Conservation (phyloP, 2,113 vertebrate species). For the Cynoglossus semilaevis region DNA sequence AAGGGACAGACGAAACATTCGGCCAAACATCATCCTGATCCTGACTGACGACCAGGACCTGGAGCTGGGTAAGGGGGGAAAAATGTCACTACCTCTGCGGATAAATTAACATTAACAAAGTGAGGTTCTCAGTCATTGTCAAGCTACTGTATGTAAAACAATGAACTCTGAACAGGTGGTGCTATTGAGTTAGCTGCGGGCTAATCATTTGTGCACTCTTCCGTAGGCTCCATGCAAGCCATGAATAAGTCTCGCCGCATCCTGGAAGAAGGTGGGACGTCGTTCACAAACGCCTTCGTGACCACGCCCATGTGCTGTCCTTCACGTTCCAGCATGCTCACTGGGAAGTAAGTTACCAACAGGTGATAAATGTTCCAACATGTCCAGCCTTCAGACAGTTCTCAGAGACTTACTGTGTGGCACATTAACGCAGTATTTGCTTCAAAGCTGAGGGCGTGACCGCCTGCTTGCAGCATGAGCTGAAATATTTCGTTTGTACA, state of each 20-base stretch:
- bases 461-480: too few species aligned
- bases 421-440: too few species aligned
- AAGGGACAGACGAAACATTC: slow-evolving; percentile 93
- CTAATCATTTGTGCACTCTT: background rate
- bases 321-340: slow-evolving; percentile 92
- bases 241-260: slow-evolving; percentile 95
- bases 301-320: slow-evolving; percentile 98
- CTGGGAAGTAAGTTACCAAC: slow-evolving; percentile 82
- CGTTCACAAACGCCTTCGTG: slow-evolving; percentile 94
- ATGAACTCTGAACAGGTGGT: too few species aligned
- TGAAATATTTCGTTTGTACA: too few species aligned
- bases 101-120: too few species aligned
- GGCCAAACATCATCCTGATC: slow-evolving; percentile 95
- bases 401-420: too few species aligned
- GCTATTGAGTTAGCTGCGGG: background rate
- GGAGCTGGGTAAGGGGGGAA: slow-evolving; percentile 83
- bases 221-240: slow-evolving; percentile 93
- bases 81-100: too few species aligned
- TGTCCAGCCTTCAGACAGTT: too few species aligned
- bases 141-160: too few species aligned
- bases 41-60: slow-evolving; percentile 96
- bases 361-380: background rate
- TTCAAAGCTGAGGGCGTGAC: too few species aligned
- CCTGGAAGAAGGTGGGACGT: slow-evolving; percentile 94
- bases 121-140: too few species aligned